phyloP scores from a whole-genome alignment of 2,113 vertebrate species.

The Ammodytes dubius region DNA sequence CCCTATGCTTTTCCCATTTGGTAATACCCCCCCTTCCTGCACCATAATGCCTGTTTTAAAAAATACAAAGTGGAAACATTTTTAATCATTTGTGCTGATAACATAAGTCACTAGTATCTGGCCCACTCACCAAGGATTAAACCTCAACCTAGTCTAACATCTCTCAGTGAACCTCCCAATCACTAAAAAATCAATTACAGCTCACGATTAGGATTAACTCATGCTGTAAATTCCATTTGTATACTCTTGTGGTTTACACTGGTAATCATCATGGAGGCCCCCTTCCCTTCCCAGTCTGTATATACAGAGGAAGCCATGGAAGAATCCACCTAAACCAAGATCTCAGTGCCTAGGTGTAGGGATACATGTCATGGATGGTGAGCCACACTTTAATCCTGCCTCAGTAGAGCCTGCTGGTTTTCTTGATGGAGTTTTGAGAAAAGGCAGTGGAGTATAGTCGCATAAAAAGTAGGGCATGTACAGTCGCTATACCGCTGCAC shows the following conservation, averaged over 20 bases:
- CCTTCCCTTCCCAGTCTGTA: neutral
- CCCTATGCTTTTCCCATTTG: too few species aligned
- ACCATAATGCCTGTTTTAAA: neutral
- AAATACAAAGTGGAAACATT: neutral
- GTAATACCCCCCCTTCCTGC: too few species aligned
- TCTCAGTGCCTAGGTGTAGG: neutral
- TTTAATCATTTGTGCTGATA: neutral
- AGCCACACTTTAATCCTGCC: neutral
- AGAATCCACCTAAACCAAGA: neutral
- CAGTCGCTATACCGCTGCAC: constrained; percentile 29
- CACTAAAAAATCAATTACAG: constrained; percentile 35
- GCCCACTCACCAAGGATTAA: constrained; percentile 16
- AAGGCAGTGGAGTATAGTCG: neutral
- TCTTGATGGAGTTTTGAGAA: neutral
- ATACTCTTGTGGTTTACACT: constrained; percentile 28
- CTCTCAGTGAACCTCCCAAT: constrained; percentile 25
- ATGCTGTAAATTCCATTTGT: constrained; percentile 24
- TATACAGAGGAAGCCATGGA: neutral
- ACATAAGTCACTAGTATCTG: neutral
- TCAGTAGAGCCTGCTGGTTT: neutral
- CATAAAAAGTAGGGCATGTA: constrained; percentile 55
- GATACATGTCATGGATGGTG: neutral
- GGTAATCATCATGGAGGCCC: constrained; percentile 25
- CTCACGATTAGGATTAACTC: constrained; percentile 42
- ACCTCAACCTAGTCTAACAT: constrained; percentile 21